Evolutionary conservation across 2,113 vertebrate genomes (phyloP).

Genomic region (Machaerirhynchus nigripectus): DNA sequence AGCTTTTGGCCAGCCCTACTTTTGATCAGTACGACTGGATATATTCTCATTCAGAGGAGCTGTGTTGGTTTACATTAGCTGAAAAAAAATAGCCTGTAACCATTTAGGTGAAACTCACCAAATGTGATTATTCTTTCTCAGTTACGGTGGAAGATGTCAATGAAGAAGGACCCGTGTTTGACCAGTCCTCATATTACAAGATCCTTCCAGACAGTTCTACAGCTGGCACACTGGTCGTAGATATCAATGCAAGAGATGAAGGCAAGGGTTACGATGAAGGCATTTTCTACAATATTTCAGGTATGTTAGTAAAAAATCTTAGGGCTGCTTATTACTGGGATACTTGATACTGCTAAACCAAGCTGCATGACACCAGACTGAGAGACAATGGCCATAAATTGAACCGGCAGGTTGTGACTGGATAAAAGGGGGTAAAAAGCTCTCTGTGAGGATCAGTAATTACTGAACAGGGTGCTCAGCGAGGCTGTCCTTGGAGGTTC

Average conservation of each 20-base stretch:
- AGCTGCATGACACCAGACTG: background rate
- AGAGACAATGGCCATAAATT: background rate
- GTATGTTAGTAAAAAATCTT: background rate
- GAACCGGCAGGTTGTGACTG: background rate
- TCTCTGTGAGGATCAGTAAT: background rate
- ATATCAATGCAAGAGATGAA: conserved; percentile 61
- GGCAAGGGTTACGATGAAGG: conserved; percentile 39
- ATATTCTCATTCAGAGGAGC: background rate
- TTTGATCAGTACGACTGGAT: background rate
- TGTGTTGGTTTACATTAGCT: background rate
- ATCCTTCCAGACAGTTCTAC: conserved; percentile 39
- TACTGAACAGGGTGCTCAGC: background rate
- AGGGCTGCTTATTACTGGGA: background rate
- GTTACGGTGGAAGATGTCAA: conserved; percentile 62
- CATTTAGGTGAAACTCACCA: background rate
- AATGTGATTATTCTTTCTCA: background rate
- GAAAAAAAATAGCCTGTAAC: background rate
- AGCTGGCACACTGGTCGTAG: conserved; percentile 29
- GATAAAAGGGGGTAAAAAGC: background rate
- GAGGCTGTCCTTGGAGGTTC: background rate
- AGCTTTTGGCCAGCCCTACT: background rate
- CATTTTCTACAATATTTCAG: conserved; percentile 59
- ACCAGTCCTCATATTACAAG: conserved; percentile 30
- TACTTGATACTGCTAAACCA: background rate
- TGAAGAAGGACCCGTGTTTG: conserved; percentile 55